Evolutionary conservation across 2,113 vertebrate species (phyloP), one percentile per base, ranked within the genome.

Genomic region (Fregetta grallaria): DNA sequence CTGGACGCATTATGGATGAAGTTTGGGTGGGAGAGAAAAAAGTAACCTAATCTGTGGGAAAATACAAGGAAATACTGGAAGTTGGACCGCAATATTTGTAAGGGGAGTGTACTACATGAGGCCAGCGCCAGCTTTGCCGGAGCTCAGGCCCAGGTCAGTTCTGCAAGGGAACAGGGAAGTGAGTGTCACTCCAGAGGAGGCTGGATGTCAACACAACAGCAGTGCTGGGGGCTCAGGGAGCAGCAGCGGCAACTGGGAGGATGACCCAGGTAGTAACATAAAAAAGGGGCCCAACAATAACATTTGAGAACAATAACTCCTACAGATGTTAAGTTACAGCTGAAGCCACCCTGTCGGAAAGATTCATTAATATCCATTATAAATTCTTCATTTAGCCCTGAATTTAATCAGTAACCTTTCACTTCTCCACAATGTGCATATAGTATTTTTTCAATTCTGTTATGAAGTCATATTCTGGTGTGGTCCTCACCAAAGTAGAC

Each of bases 1-100:
- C 34, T 70, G 42, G 14, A n/a, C 0, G 0, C 0, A 1, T 22
- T 34, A 6, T 10, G 10, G 42, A 59, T 50, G n/a, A 74, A 45
- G 16, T 26, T 42, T 44, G 55, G 11, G 11, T 52, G 18, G 25
- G 17, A 89, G 34, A 85, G 29, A 1, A 4, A 30, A 34, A 50
- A 45, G 21, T 13, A 70, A 66, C 23, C 3, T 21, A 18, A 38
- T 25, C 0, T 0, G 14, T 42, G 7, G 40, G 36, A 56, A 88
- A 73, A 36, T 3, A 83, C 44, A 50, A 29, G 16, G 55, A 74
- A 74, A 47, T 38, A 61, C 4, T 53, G 19, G 6, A 52, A 52
- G 34, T 0, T 56, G 42, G 11, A 34, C 18, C 1, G 0, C 1
- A 2, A 23, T 22, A 17, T 61, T 76, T 83, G 25, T 52, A 40